Conservation (phyloP, 2,797 vertebrate species). For the Delichon dasypus region DNA sequence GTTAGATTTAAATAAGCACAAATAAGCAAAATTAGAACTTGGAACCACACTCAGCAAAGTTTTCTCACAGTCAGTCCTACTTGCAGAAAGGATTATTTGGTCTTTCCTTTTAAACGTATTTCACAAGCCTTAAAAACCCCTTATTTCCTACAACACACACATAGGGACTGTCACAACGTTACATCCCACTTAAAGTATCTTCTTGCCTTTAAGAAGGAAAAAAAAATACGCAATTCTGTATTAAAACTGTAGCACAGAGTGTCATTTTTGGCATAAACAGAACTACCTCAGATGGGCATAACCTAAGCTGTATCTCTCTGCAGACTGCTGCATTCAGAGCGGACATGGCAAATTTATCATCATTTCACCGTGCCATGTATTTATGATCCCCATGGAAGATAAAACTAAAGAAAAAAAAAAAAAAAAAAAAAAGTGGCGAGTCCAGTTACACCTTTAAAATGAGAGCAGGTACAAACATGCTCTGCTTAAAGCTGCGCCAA, state of each 20-base stretch:
- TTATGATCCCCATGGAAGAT: neutral
- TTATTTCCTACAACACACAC: neutral
- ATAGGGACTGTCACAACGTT: neutral
- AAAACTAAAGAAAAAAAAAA: neutral
- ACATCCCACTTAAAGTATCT: neutral
- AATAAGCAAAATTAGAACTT: neutral
- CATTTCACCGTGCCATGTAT: neutral
- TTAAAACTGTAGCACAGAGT: neutral
- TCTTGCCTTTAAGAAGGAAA: neutral
- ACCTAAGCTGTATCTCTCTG: neutral
- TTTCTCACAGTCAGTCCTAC: neutral
- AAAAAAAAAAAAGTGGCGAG: neutral
- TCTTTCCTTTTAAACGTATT: neutral
- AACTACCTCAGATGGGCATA: neutral
- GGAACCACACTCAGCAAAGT: neutral
- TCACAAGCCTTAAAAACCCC: neutral
- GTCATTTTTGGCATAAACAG: neutral
- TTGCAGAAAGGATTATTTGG: neutral
- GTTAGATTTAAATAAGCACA: neutral
- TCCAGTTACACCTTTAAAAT: neutral
- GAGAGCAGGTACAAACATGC: constrained; percentile 33
- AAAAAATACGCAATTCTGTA: neutral
- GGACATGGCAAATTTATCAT: neutral
- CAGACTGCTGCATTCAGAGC: neutral
- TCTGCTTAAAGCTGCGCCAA: neutral